Conservation (phyloP, 2,888 invertebrate species). For the Sphaerophoria rueppellii region DNA sequence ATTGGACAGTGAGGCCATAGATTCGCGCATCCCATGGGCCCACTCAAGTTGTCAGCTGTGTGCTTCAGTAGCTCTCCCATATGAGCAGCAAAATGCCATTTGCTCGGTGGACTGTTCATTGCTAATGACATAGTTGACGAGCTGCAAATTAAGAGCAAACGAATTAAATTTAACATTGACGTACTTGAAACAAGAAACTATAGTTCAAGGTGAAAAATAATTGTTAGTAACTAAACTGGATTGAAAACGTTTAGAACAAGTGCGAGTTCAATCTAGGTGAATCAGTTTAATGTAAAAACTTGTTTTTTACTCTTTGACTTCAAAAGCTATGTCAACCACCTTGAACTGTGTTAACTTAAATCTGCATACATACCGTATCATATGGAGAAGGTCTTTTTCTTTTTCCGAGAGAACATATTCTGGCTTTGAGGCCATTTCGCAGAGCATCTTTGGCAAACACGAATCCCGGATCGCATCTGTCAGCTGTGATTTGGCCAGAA, state of each 20-base stretch:
- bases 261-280: neutral
- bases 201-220: neutral
- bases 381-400: slow-evolving; percentile 80
- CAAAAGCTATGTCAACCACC: neutral
- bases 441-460: slow-evolving; percentile 82
- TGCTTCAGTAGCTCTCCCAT: slow-evolving; percentile 82
- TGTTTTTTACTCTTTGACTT: too few species aligned
- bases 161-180: slow-evolving; percentile 50
- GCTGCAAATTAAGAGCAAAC: slow-evolving; percentile 74
- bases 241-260: neutral
- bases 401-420: slow-evolving; percentile 80
- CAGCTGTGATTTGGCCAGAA: slow-evolving; percentile 77
- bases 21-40: slow-evolving; percentile 81
- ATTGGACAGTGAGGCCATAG: slow-evolving; percentile 82
- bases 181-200: neutral
- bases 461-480: slow-evolving; percentile 81
- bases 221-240: neutral
- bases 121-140: slow-evolving; percentile 82
- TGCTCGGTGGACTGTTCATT: slow-evolving; percentile 81
- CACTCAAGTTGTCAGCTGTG: slow-evolving; percentile 80
- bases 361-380: slow-evolving; percentile 80
- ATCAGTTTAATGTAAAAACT: too few species aligned
- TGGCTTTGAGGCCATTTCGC: slow-evolving; percentile 81
- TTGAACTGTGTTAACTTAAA: neutral
- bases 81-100: slow-evolving; percentile 82